Evolutionary conservation across 2,888 invertebrate genomes (phyloP), one percentile per base, ranked within the genome.

Genomic region (Idaea straminata): DNA sequence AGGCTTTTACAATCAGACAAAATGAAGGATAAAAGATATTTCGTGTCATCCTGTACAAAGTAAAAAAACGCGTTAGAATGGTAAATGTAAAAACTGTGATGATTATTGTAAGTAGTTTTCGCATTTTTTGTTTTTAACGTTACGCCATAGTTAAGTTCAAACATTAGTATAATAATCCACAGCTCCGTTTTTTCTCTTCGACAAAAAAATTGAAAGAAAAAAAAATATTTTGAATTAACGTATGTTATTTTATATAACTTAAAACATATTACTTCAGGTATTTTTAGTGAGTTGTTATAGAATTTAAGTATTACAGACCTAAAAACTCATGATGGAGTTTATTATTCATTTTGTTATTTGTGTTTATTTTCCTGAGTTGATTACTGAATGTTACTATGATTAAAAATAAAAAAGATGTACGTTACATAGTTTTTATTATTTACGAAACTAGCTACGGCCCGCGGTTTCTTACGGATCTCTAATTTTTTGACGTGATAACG

Each of bases 51-150:
- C 25, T 68, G 66, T 66, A 67, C 60, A 63, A 64, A 67, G 63
- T 64, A 66, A 66, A 62, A 66, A 62, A 62, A 66, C 68, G 63
- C 64, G 66, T 60, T 74, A 74, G 70, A 73, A 71, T 72, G 65
- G 75, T 81, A 79, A 79, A 79, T 76, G 64, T 82, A 81, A 74
- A 80, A 84, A 83, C 90, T 91, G 90, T 90, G 90, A 90, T 90
- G 82, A 87, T 85, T 86, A 83, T 82, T 82, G 76, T 88, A 87
- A 86, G 87, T 88, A 88, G 78, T 77, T 72, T 16, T 78, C 72
- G 65, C 74, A 73, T 34, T 16, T 58, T 58, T 76, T 74, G 65
- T 69, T 61, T 64, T 72, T 76, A 76, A 70, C 69, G 66, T 71
- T 77, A 62, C 36, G 62, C 57, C 62, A 59, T 59, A 62, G 15